phyloP scores from a whole-genome alignment of 1,140 invertebrate species.

The Heliconius melpomene region DNA sequence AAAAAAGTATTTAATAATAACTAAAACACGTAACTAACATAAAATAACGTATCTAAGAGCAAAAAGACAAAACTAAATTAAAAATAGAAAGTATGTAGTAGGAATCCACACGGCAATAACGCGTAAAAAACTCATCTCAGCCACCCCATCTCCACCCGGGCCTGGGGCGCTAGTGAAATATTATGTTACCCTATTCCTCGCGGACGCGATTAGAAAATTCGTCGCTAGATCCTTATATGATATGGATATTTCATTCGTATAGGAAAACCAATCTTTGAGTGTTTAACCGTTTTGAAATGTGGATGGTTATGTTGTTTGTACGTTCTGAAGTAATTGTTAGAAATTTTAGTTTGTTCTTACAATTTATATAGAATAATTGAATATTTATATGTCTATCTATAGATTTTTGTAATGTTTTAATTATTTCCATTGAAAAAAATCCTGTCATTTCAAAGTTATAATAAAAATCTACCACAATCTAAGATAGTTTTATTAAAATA shows the following conservation, averaged over 20 bases:
- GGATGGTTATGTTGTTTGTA: neutral
- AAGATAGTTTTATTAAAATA: too few species aligned
- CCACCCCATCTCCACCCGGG: constrained; percentile 44
- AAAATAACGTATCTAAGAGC: neutral
- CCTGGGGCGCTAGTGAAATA: constrained; percentile 66
- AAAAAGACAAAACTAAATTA: neutral
- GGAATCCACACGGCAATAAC: constrained; percentile 56
- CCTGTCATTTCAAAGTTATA: too few species aligned
- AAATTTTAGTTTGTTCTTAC: too few species aligned
- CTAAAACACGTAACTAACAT: too few species aligned
- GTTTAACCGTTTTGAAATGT: neutral
- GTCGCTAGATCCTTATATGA: constrained; percentile 43
- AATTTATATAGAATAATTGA: too few species aligned
- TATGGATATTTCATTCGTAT: constrained; percentile 26
- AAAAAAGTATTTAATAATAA: too few species aligned
- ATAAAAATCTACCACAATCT: too few species aligned
- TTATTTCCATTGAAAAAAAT: too few species aligned
- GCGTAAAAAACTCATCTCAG: constrained; percentile 79
- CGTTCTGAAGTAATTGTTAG: neutral
- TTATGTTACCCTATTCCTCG: constrained; percentile 75
- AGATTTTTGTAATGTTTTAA: too few species aligned
- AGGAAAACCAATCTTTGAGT: constrained; percentile 2
- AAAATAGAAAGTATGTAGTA: neutral
- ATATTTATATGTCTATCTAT: too few species aligned
- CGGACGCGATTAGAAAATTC: constrained; percentile 79